Percentiles rank a stretch among this genome's conserved stretches.
These are phyloP conservation scores for Pygoscelis antarcticus DNA, from an alignment of 2,113 vertebrate species.

Conservation along the genomic window DNA sequence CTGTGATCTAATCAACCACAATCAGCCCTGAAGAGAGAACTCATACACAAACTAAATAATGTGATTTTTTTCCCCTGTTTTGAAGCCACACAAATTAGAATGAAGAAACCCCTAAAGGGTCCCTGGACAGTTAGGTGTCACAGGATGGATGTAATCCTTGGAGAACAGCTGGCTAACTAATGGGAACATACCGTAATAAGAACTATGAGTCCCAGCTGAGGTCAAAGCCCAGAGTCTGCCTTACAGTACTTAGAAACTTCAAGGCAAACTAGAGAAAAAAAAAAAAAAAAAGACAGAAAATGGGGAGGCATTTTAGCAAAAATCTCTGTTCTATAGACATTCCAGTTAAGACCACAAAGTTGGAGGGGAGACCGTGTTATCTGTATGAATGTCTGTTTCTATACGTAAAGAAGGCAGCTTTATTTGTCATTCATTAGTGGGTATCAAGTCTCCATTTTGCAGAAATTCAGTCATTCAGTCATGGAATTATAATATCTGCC, in stretches of 20 bases:
- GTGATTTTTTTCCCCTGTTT: rapidly evolving
- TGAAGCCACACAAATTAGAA: neutral
- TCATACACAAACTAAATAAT: neutral
- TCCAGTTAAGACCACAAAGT: neutral
- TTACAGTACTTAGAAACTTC: neutral
- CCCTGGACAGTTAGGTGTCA: neutral
- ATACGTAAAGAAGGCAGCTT: neutral
- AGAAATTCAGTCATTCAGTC: neutral
- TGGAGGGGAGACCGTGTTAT: neutral
- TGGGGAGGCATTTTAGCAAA: neutral
- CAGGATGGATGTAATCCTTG: neutral
- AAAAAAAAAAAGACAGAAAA: neutral
- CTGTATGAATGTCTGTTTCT: neutral
- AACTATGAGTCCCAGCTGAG: neutral
- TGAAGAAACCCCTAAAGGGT: neutral
- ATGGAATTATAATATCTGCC: neutral
- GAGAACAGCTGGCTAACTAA: neutral
- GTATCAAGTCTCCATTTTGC: neutral
- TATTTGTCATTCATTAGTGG: neutral
- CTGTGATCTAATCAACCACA: neutral
- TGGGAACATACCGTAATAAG: neutral
- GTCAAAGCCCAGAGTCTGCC: neutral
- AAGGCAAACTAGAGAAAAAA: neutral
- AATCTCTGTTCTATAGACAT: neutral
- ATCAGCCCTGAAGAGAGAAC: neutral